Conservation (phyloP, 2,888 invertebrate species). For the Drosophila barbarae region DNA sequence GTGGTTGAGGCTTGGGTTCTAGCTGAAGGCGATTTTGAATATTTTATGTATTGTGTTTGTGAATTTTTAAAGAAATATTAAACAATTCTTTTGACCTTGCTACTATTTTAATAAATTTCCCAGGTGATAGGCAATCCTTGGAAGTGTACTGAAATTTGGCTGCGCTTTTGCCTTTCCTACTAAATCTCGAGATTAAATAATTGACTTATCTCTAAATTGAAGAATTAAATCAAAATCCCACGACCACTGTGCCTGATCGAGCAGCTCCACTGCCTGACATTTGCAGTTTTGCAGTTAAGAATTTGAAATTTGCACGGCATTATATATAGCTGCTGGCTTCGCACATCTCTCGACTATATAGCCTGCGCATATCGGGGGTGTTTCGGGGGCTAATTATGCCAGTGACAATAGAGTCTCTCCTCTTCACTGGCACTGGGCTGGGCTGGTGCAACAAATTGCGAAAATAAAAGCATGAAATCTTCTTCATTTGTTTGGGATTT, state of each 20-base stretch:
- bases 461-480: slow-evolving; percentile 64
- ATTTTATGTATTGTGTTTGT: background rate
- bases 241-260: slow-evolving; percentile 42
- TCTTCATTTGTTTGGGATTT: slow-evolving; percentile 33
- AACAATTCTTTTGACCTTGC: background rate
- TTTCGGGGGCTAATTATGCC: slow-evolving; percentile 47
- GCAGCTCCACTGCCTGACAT: slow-evolving; percentile 50
- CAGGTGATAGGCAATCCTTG: background rate
- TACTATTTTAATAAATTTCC: background rate
- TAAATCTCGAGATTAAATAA: background rate
- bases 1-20: slow-evolving; percentile 6
- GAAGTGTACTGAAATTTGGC: background rate
- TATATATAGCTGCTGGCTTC: slow-evolving; percentile 1
- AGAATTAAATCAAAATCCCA: background rate
- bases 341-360: background rate
- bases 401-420: slow-evolving; percentile 37
- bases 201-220: background rate
- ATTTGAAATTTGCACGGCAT: slow-evolving; percentile 33
- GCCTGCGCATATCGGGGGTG: slow-evolving; percentile 19
- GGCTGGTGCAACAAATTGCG: slow-evolving; percentile 64
- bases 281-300: slow-evolving; percentile 45
- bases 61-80: background rate
- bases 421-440: slow-evolving; percentile 46
- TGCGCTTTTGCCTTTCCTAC: too few species aligned
- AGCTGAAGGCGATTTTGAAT: background rate